phyloP scores from a whole-genome alignment of 2,797 vertebrate species.

The Leucoraja ocellata region DNA sequence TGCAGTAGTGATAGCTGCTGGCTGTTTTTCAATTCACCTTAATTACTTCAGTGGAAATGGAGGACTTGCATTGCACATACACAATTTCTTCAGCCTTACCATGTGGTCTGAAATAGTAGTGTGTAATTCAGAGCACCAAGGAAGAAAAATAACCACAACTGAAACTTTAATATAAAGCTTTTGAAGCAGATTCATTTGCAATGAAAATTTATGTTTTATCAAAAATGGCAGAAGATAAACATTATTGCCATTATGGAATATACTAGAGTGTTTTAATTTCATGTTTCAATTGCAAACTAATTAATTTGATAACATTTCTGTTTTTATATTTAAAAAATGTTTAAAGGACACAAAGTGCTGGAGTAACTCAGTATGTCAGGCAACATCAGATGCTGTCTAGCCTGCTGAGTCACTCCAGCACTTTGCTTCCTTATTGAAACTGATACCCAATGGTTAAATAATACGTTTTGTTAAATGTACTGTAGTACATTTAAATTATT shows the following conservation, averaged over 20 bases:
- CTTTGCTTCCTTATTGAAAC: too few species aligned
- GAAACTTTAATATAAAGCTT: too few species aligned
- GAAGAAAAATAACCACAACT: not conserved
- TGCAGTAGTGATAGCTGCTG: not conserved
- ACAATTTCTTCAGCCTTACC: not conserved
- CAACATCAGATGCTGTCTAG: too few species aligned
- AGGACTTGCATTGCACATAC: not conserved
- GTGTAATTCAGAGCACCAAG: not conserved
- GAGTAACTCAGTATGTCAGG: too few species aligned
- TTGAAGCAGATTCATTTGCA: not conserved
- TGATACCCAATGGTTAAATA: too few species aligned
- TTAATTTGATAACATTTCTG: not conserved
- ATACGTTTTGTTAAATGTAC: too few species aligned
- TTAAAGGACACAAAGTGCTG: too few species aligned
- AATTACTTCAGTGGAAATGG: not conserved
- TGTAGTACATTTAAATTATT: too few species aligned
- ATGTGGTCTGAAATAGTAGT: not conserved
- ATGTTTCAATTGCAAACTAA: not conserved
- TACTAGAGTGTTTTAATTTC: not conserved
- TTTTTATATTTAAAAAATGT: too few species aligned
- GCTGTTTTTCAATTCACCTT: not conserved
- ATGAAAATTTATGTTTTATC: not conserved
- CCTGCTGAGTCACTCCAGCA: too few species aligned
- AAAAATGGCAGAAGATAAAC: not conserved
- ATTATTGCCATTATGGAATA: not conserved